Conservation (phyloP, 2,888 invertebrate species). For the Stegana nigrithorax region DNA sequence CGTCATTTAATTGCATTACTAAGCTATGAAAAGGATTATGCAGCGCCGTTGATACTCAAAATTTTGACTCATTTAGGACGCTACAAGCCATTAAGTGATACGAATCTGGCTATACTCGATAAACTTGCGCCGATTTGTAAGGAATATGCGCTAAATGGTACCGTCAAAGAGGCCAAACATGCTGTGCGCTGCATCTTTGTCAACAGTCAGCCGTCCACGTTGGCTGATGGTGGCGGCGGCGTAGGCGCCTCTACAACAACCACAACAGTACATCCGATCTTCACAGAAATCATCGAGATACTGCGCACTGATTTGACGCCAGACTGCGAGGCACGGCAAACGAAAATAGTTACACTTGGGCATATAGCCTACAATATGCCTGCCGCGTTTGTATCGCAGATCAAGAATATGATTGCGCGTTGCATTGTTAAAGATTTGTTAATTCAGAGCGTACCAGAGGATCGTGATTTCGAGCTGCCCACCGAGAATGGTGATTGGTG, state of each 20-base stretch:
- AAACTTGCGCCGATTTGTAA: slow-evolving; percentile 87
- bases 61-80: slow-evolving; percentile 89
- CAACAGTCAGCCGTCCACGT: slow-evolving; percentile 72
- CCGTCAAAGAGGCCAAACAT: slow-evolving; percentile 96
- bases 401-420: slow-evolving; percentile 94
- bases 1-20: slow-evolving; percentile 80
- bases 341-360: slow-evolving; percentile 93
- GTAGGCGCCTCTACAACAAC: slow-evolving; percentile 41
- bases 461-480: slow-evolving; percentile 66
- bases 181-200: slow-evolving; percentile 92
- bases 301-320: slow-evolving; percentile 81
- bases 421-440: slow-evolving; percentile 95
- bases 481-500: slow-evolving; percentile 77
- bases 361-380: slow-evolving; percentile 95
- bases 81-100: slow-evolving; percentile 80
- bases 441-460: slow-evolving; percentile 80
- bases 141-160: slow-evolving; percentile 88
- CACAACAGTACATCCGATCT: slow-evolving; percentile 75
- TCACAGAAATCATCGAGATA: slow-evolving; percentile 85
- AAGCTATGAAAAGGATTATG: slow-evolving; percentile 78
- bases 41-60: slow-evolving; percentile 84
- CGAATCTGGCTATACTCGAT: slow-evolving; percentile 81
- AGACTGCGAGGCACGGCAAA: slow-evolving; percentile 85
- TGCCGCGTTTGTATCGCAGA: slow-evolving; percentile 87
- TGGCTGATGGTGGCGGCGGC: slow-evolving; percentile 33